Evolutionary conservation across 2,888 invertebrate species (phyloP).

Genomic region (Tricholauxania praeusta): DNA sequence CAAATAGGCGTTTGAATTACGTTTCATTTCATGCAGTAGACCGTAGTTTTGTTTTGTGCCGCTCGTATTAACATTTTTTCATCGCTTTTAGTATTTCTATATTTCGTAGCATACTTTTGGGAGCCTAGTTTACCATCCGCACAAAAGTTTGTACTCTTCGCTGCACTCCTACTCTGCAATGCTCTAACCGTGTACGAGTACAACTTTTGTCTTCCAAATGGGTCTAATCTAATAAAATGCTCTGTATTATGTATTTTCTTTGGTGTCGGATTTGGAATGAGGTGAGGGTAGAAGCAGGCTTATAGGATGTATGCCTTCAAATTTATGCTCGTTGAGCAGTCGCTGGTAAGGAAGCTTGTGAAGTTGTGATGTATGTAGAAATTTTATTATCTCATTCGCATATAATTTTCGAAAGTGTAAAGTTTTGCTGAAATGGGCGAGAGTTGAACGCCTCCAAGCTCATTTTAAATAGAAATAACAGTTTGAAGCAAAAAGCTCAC

Average conservation of each 20-base stretch:
- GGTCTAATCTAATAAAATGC: slow-evolving; percentile 61
- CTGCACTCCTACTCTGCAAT: not conserved
- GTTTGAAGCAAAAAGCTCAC: not conserved
- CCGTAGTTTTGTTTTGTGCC: not conserved
- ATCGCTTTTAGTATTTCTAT: not conserved
- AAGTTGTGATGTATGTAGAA: slow-evolving; percentile 23
- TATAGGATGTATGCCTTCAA: slow-evolving; percentile 6
- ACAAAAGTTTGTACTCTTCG: not conserved
- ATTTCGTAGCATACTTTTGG: slow-evolving; percentile 28
- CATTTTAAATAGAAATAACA: not conserved
- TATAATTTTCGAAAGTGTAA: slow-evolving; percentile 26
- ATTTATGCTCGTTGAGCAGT: slow-evolving; percentile 18
- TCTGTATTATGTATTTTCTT: slow-evolving; percentile 58
- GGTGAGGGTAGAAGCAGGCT: not conserved
- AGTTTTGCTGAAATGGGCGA: slow-evolving; percentile 9
- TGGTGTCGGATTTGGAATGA: slow-evolving; percentile 18
- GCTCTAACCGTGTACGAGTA: slow-evolving; percentile 16
- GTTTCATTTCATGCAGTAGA: slow-evolving; percentile 9
- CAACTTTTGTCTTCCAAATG: slow-evolving; percentile 45
- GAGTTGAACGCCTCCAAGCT: not conserved
- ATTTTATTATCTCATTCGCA: slow-evolving; percentile 39
- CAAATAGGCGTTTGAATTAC: slow-evolving; percentile 21
- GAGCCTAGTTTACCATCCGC: slow-evolving; percentile 1
- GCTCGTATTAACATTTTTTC: not conserved
- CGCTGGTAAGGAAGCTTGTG: not conserved